Conservation (phyloP, 2,888 invertebrate genomes). For the Drosophila mettleri region DNA sequence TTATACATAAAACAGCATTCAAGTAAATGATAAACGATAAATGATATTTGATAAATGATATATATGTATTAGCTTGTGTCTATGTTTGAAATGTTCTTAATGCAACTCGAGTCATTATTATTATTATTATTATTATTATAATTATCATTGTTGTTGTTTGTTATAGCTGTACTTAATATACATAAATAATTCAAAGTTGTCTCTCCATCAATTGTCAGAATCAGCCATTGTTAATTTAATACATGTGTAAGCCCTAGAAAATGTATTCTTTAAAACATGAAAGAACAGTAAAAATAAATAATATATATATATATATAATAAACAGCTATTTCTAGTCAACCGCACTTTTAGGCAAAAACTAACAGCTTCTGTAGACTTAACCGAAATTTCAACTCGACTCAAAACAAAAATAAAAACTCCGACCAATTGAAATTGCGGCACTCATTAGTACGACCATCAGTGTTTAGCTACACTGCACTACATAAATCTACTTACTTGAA, state of each 20-base stretch:
- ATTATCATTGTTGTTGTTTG: conserved; percentile 73
- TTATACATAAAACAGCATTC: conserved; percentile 21
- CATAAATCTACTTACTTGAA: conserved; percentile 66
- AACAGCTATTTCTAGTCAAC: conserved; percentile 59
- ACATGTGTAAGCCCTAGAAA: conserved; percentile 73
- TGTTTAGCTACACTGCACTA: conserved; percentile 67
- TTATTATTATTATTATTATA: conserved; percentile 6
- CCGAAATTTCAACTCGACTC: conserved; percentile 34
- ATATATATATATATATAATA: conserved; percentile 14
- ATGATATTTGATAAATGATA: not conserved
- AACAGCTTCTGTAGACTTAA: conserved; percentile 28
- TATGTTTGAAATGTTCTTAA: conserved; percentile 47
- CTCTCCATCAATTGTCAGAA: conserved; percentile 62
- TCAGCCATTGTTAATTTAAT: conserved; percentile 76
- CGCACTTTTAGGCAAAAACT: conserved; percentile 34
- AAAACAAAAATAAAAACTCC: conserved; percentile 65
- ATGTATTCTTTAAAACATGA: conserved; percentile 32
- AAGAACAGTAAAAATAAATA: conserved; percentile 15
- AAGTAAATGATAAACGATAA: conserved; percentile 5
- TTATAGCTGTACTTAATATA: conserved; percentile 75
- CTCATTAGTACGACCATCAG: conserved; percentile 71
- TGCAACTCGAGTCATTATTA: conserved; percentile 52
- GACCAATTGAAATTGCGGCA: conserved; percentile 75
- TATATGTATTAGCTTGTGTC: conserved; percentile 16
- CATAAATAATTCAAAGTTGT: conserved; percentile 32